A percentile compares a stretch with the other conserved stretches of the same genome.
Conservation (phyloP, 1,140 invertebrate genomes). For the Rhopalosiphum maidis region DNA sequence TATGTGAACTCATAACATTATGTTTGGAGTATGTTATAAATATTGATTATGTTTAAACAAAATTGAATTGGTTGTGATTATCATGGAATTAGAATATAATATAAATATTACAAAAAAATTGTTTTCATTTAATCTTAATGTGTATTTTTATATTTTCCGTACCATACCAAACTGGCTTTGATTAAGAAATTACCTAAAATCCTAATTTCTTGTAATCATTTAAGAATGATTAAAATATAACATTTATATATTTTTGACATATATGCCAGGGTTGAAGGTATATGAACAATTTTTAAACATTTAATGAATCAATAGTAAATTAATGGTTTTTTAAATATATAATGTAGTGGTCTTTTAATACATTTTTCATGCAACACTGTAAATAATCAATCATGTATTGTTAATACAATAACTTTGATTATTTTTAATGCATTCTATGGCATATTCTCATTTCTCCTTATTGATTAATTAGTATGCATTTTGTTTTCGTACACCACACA, state of each 20-base stretch:
- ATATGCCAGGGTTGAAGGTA: too few species aligned
- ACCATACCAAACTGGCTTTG: too few species aligned
- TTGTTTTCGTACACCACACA: background rate
- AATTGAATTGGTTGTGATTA: slow-evolving; percentile 45
- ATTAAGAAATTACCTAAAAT: background rate
- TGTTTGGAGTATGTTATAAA: background rate
- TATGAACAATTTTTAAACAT: too few species aligned
- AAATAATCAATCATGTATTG: too few species aligned
- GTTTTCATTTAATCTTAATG: background rate
- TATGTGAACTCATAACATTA: background rate
- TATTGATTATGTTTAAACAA: background rate
- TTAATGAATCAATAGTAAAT: too few species aligned
- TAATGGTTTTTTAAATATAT: too few species aligned
- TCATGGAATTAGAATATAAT: slow-evolving; percentile 21
- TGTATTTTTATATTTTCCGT: background rate
- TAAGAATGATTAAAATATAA: background rate
- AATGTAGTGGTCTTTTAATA: too few species aligned
- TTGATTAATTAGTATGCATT: background rate
- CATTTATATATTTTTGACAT: too few species aligned
- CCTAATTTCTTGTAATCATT: too few species aligned
- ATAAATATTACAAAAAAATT: slow-evolving; percentile 2
- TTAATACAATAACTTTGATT: background rate
- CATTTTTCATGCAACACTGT: too few species aligned
- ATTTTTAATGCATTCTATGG: background rate
- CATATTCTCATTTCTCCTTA: background rate